Evolutionary conservation across 2,797 vertebrate genomes (phyloP), one percentile per base, ranked within the genome.

Genomic region (Neosilurus mollespiculum): DNA sequence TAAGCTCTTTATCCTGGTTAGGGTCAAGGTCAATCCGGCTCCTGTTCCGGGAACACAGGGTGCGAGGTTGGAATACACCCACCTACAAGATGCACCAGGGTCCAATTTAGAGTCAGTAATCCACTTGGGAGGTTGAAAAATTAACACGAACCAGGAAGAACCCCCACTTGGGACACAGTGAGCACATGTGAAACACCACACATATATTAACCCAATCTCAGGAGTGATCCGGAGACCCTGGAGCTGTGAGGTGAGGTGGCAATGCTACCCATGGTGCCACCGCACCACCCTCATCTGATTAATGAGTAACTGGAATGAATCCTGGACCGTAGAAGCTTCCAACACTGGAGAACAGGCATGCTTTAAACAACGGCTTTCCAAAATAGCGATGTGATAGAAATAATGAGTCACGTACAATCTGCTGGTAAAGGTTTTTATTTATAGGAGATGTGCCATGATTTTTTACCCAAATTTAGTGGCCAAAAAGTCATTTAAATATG

Each of bases 1-100:
- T 77, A 76, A 76, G 10, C 54, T 76, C 53, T 75, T 58, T 58
- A 59, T 58, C 73, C 30, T 61, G 20, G 26, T 49, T 61, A 22
- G 75, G 30, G 22, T 77, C 30, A 34, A 61, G 20, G 58, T 49
- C 1, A 77, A 61, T 77, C 58, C 12, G 22, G 30, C 11, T 76
- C 73, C 30, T 59, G 4, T 76, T 76, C 73, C 54, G 56, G 75
- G 12, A 61, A 49, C 58, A 49, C 34, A 9, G 20, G 11, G 58
- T 58, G 51, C 4, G 4, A 18, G 24, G 2, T 22, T 16, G 4
- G 54, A 58, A 34, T 76, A 11, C 54, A 58, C 26, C 3, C 9
- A 65, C 62, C 69, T 22, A 8, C 1, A 7, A 56, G 15, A 2
- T 4, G 34, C 9, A 3, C 43, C 6, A 54, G 49, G 70, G 12